Evolutionary conservation across 2,113 vertebrate genomes (phyloP), one percentile per base, ranked within the genome.

Genomic region (Siphamia tubifer): DNA sequence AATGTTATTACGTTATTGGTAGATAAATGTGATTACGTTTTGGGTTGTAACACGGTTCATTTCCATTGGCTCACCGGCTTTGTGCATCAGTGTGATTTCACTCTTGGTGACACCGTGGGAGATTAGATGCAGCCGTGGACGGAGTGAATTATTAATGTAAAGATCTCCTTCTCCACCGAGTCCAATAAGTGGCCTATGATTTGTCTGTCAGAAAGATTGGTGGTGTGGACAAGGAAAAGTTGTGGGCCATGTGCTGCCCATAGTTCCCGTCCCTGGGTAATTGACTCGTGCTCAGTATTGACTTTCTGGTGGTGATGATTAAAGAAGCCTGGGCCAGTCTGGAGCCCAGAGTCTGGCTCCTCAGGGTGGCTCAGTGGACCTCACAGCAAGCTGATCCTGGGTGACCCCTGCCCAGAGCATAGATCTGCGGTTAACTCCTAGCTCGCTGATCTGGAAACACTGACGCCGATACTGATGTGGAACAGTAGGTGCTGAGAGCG

Each of bases 71-170:
- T 58, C 21, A 1, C 57, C 56, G 13, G 31, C 36, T 31, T 30
- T 12, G 34, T 42, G 39, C 56, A 47, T 28, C 69, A 10, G 61
- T 60, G 65, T 74, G 77, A 73, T 64, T 73, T 80, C 67, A 24
- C 60, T 69, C 47, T 56, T 30, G 1, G 32, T 23, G n/a, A 28
- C 74, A 34, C 47, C 4, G 65, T 48, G 30, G 21, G 49, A 69
- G 69, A 84, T 73, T 71, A 80, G 66, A 78, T 63, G 76, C 69
- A 69, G 77, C 53, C 42, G 16, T 6, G 20, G 77, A 63, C 68
- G 24, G 74, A 84, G 73, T 91, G 77, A 88, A 89, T 84, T 90
- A 90, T 91, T 90, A 88, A 91, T 86, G 81, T 72, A 72, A 74
- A 86, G 54, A 82, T 88, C 69, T 81, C 40, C 55, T 73, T 74